Evolutionary conservation across 1,140 invertebrate species (phyloP), one percentile per base, ranked within the genome.

Genomic region (Sipha flava): DNA sequence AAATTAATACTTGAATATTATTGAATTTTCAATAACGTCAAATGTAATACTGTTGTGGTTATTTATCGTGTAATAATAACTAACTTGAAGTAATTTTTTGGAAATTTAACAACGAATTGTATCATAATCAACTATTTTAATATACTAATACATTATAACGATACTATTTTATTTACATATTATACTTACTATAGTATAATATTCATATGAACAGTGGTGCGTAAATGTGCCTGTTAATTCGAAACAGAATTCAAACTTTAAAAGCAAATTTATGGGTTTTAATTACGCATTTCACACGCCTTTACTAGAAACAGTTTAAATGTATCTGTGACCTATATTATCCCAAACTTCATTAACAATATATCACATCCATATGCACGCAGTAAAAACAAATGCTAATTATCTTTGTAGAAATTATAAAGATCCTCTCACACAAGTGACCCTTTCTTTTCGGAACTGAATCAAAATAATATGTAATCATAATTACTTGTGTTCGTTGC

Each of bases 221-320:
- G 54, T 14, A 26, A 29, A 40, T 40, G 37, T 21, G 18, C 18
- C 21, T 52, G 6, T 21, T 73, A 52, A 37, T 49, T 2, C 47
- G 18, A 21, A 73, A 73, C 29, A 4, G 2, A 52, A 5, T 37
- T n/a, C 10, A 37, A 73, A 73, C 29, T 52, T 34, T 52, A 52
- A 73, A 52, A 73, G 47, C 29, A 6, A 73, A 37, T 73, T 73
- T 54, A 73, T 52, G 70, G 18, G n/a, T 73, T 73, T 73, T 73
- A 73, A 73, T 73, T 14, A 73, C 29, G 34, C 47, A 73, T 52
- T 73, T 26, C 26, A 21, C 18, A 3, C 26, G 26, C 26, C 9
- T 64, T 14, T 23, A 66, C 62, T 66, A 40, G 21, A 21, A 10
- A 64, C 34, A 37, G 31, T 64, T 64, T 64, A 43, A 66, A 18